Conservation (phyloP, 2,888 invertebrate genomes). For the Harmothoe impar region DNA sequence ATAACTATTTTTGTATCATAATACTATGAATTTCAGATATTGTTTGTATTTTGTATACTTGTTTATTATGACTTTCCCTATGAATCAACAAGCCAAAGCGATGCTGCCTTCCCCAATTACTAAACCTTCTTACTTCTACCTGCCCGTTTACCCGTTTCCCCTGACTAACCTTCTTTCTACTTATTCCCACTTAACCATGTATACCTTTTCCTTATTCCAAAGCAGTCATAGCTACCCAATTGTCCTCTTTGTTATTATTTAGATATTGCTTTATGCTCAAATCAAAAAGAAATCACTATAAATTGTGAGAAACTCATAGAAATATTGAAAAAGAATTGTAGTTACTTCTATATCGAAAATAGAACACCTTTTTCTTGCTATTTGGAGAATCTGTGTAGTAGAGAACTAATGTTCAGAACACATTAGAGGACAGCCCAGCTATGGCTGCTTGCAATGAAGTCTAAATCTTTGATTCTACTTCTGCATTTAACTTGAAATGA, state of each 20-base stretch:
- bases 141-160: background rate
- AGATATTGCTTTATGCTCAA: no score
- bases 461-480: background rate
- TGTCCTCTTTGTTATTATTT: no score
- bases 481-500: constrained; percentile 37
- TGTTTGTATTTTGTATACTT: constrained; percentile 39
- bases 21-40: constrained; percentile 53
- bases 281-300: no score
- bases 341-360: no score
- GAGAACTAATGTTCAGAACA: no score
- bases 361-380: no score
- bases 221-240: background rate
- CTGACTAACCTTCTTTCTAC: background rate
- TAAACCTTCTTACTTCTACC: background rate
- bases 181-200: no score
- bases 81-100: constrained; percentile 23
- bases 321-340: no score
- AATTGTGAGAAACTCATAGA: no score
- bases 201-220: background rate
- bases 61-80: background rate
- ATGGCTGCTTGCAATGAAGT: background rate
- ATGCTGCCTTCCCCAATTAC: constrained; percentile 21
- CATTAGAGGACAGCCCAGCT: no score
- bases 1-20: constrained; percentile 22
- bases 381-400: no score